Conservation (phyloP, 1,140 invertebrate species). For the Drosophila sechellia region DNA sequence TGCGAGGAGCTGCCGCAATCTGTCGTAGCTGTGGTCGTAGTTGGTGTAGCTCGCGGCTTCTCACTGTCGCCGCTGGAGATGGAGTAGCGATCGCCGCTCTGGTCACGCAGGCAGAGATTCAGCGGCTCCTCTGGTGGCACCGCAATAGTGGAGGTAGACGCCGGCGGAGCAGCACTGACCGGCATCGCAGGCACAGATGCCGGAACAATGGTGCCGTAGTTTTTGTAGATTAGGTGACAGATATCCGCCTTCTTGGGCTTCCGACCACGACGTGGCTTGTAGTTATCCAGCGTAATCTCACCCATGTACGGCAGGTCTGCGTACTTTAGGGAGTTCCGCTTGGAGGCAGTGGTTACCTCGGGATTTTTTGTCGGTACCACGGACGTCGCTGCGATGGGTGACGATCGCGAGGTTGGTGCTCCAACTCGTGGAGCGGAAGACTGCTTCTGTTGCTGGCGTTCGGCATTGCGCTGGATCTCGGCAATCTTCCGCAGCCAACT, state of each 20-base stretch:
- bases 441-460: slow-evolving; percentile 62
- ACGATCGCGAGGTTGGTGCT: slow-evolving; percentile 17
- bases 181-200: slow-evolving; percentile 4
- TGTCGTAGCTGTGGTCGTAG: slow-evolving; percentile 36
- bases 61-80: slow-evolving; percentile 77
- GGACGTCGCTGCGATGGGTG: slow-evolving; percentile 5
- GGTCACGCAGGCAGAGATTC: slow-evolving; percentile 91
- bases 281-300: slow-evolving; percentile 94
- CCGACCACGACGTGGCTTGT: slow-evolving; percentile 91
- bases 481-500: slow-evolving; percentile 90
- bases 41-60: slow-evolving; percentile 8
- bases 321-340: slow-evolving; percentile 87
- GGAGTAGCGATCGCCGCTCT: slow-evolving; percentile 71
- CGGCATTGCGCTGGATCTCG: slow-evolving; percentile 86
- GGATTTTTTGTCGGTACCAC: slow-evolving; percentile 61
- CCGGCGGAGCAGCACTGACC: slow-evolving; percentile 9
- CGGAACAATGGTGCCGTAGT: slow-evolving; percentile 93
- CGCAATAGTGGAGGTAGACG: neutral
- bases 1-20: slow-evolving; percentile 63
- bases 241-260: slow-evolving; percentile 96
- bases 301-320: slow-evolving; percentile 95
- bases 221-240: slow-evolving; percentile 95
- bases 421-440: slow-evolving; percentile 2
- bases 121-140: slow-evolving; percentile 88
- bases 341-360: slow-evolving; percentile 12